These are phyloP conservation scores for Thomomys bottae DNA, from an alignment of 2,113 vertebrate genomes.

Conservation along the genomic window DNA sequence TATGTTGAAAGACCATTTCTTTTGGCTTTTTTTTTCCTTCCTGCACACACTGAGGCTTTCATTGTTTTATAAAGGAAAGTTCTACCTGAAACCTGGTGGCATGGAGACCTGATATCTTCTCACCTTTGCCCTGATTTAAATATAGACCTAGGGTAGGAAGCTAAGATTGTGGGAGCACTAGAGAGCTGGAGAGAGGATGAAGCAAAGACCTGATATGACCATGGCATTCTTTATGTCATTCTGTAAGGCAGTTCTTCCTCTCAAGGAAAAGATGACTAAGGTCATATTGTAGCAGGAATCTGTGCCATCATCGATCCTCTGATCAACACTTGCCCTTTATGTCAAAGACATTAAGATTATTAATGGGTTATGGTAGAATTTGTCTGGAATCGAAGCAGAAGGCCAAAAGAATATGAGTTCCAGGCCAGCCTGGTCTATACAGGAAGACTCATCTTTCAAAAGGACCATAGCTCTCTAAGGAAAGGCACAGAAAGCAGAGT, in stretches of 20 bases:
- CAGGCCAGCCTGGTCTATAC: neutral
- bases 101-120: neutral
- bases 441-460: neutral
- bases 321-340: neutral
- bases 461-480: neutral
- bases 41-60: slow-evolving; percentile 58
- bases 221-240: neutral
- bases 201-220: neutral
- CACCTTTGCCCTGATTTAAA: slow-evolving; percentile 1
- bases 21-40: slow-evolving; percentile 61
- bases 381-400: neutral
- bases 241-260: neutral
- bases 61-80: slow-evolving; percentile 74
- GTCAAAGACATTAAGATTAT: neutral
- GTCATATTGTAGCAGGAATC: neutral
- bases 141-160: neutral
- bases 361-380: neutral
- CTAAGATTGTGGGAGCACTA: neutral
- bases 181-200: neutral
- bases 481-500: neutral
- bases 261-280: neutral
- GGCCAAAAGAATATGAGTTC: neutral
- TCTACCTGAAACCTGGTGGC: slow-evolving; percentile 29
- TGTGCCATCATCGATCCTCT: neutral
- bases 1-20: slow-evolving; percentile 53